A percentile compares a stretch with the other conserved stretches of the same genome.
Conservation (phyloP, 2,888 invertebrate species). For the Gymnosoma rotundatum region DNA sequence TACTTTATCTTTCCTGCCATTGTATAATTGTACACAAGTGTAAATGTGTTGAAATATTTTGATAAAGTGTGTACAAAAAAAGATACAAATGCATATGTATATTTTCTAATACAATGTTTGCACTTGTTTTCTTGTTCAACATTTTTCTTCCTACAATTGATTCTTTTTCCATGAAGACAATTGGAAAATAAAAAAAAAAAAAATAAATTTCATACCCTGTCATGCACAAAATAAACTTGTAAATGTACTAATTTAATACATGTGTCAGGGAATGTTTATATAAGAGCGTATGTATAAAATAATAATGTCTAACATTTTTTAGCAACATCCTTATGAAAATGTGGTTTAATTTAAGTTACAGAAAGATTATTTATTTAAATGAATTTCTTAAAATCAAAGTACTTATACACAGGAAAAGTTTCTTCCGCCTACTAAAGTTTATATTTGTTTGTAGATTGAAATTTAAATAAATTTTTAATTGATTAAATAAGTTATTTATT, state of each 20-base stretch:
- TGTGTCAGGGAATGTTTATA: constrained; percentile 1
- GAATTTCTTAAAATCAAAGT: too few species aligned
- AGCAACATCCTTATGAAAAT: too few species aligned
- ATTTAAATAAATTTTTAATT: too few species aligned
- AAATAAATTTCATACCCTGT: constrained; percentile 4
- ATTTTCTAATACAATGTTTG: constrained; percentile 35
- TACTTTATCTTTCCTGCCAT: constrained; percentile 8
- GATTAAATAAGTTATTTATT: too few species aligned
- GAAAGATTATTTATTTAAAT: too few species aligned
- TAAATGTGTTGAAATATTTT: constrained; percentile 44
- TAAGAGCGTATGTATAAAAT: constrained; percentile 40
- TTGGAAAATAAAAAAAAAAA: not conserved
- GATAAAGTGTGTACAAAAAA: constrained; percentile 24
- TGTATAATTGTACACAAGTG: not conserved
- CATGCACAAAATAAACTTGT: constrained; percentile 33
- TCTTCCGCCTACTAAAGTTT: too few species aligned
- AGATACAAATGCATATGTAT: constrained; percentile 18
- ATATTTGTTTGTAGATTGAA: too few species aligned
- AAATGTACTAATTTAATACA: constrained; percentile 39
- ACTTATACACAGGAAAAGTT: too few species aligned
- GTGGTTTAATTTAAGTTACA: too few species aligned
- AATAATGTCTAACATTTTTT: constrained; percentile 9
- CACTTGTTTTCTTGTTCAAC: constrained; percentile 52
- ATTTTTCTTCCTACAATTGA: constrained; percentile 50
- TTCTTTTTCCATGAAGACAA: constrained; percentile 24